Evolutionary conservation across 2,113 vertebrate species (phyloP).

Genomic region (Gymnobelideus leadbeateri): DNA sequence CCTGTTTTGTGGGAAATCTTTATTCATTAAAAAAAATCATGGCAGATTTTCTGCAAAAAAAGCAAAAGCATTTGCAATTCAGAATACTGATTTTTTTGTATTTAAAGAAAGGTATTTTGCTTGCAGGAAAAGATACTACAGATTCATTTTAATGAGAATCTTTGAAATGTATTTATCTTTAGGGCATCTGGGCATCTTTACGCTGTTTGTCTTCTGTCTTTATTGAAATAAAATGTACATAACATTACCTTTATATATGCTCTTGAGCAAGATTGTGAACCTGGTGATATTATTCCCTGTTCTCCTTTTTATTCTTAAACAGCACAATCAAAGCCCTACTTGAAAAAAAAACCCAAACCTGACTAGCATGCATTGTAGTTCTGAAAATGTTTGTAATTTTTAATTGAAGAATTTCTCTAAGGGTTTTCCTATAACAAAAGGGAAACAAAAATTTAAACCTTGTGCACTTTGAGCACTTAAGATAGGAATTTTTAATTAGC

Average conservation of each 20-base stretch:
- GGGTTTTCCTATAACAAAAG: slow-evolving; percentile 67
- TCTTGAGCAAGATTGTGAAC: slow-evolving; percentile 82
- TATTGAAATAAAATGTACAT: slow-evolving; percentile 98
- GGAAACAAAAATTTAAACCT: slow-evolving; percentile 61
- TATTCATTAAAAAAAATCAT: slow-evolving; percentile 90
- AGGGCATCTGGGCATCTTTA: slow-evolving; percentile 93
- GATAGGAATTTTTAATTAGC: slow-evolving; percentile 22
- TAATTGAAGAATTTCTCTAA: slow-evolving; percentile 59
- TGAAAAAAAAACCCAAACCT: slow-evolving; percentile 44
- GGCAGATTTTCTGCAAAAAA: slow-evolving; percentile 95
- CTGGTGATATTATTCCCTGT: slow-evolving; percentile 83
- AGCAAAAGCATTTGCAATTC: slow-evolving; percentile 86
- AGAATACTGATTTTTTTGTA: slow-evolving; percentile 85
- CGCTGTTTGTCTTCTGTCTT: slow-evolving; percentile 92
- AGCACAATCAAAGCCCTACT: slow-evolving; percentile 64
- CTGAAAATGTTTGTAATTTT: slow-evolving; percentile 57
- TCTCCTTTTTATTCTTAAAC: slow-evolving; percentile 78
- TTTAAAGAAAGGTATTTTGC: slow-evolving; percentile 93
- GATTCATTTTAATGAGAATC: slow-evolving; percentile 92
- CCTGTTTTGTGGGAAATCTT: slow-evolving; percentile 95
- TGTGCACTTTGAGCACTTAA: slow-evolving; percentile 57
- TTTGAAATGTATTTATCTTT: slow-evolving; percentile 96
- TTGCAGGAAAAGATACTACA: slow-evolving; percentile 92
- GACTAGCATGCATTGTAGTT: slow-evolving; percentile 66
- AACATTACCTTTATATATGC: slow-evolving; percentile 90